Base-by-base conservation (phyloP, 2,113 vertebrate species). In the Hippocampus comes region DNA sequence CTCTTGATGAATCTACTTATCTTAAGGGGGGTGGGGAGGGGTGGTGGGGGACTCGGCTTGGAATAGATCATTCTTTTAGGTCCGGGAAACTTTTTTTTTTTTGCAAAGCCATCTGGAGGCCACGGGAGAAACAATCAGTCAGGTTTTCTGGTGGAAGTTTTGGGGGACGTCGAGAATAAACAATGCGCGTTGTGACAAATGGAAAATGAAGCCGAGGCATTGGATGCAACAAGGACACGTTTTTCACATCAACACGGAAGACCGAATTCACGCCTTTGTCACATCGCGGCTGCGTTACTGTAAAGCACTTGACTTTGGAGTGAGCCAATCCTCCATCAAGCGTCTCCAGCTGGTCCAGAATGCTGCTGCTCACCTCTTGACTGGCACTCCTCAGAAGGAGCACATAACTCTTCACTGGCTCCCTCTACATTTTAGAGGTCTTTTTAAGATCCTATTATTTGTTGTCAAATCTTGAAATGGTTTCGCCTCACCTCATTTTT, bases 1-100 rank as follows among this genome's bases (percentile, higher is more conserved):
- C 49, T 51, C 72, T 61, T 78, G 82, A 88, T 83, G 73, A 77
- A 84, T 89, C 75, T 75, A 67, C 74, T 65, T 74, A 81, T 80
- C 70, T 83, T 57, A 76, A 59, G 72, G 66, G 63, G 34, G 5
- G 30, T 3, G 30, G 30, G 4, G 30, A 2, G 30, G 30, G 30
- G 30, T 3, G 30, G 30, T 2, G 34, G 34, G 57, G 49, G 21
- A 30, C 53, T 34, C 23, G 63, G 71, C 38, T 53, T 20, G 70
- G 74, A 56, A 80, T 71, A 57, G 55, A 86, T 86, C 72, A 53
- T 72, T 64, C 67, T 34, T 61, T 18, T 4, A 42, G 57, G 67
- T 79, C 70, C 68, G 64, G 73, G 41, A 63, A 64, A 57, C 2
- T 46, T 46, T 46, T 46, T 46, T 46, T 78, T 71, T 77, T 68